These are phyloP conservation scores for Cryptotis parvus DNA, from an alignment of 2,113 vertebrate species.

Conservation along the genomic window DNA sequence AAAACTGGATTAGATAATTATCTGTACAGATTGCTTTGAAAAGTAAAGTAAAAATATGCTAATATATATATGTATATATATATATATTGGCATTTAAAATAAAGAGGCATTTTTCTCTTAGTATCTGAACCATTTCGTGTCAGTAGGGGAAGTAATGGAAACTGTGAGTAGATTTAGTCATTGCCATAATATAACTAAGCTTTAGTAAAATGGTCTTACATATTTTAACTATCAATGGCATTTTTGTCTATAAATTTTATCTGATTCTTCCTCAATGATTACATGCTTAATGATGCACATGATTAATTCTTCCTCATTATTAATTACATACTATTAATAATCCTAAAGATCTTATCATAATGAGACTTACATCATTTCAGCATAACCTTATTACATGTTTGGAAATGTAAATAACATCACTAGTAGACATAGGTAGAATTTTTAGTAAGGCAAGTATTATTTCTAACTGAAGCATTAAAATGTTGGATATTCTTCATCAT, in stretches of 20 bases:
- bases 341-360: slow-evolving; percentile 28
- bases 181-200: slow-evolving; percentile 27
- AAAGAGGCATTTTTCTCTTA: slow-evolving; percentile 55
- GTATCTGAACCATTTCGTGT: slow-evolving; percentile 46
- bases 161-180: slow-evolving; percentile 15
- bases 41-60: slow-evolving; percentile 63
- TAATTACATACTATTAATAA: slow-evolving; percentile 28
- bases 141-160: slow-evolving; percentile 67
- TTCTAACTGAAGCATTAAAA: slow-evolving; percentile 13
- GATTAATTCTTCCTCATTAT: too few species aligned
- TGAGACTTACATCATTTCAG: background rate
- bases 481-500: background rate
- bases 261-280: background rate
- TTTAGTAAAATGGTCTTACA: slow-evolving; percentile 50
- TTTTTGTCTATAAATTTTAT: slow-evolving; percentile 48
- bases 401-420: background rate
- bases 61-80: slow-evolving; percentile 72
- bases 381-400: background rate
- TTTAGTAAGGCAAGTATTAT: background rate
- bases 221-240: background rate
- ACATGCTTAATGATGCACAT: too few species aligned
- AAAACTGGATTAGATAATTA: slow-evolving; percentile 71
- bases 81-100: slow-evolving; percentile 73
- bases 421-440: background rate
- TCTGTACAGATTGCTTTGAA: slow-evolving; percentile 67